phyloP scores from a whole-genome alignment of 2,888 invertebrate genomes.

The Cerceris rybyensis region DNA sequence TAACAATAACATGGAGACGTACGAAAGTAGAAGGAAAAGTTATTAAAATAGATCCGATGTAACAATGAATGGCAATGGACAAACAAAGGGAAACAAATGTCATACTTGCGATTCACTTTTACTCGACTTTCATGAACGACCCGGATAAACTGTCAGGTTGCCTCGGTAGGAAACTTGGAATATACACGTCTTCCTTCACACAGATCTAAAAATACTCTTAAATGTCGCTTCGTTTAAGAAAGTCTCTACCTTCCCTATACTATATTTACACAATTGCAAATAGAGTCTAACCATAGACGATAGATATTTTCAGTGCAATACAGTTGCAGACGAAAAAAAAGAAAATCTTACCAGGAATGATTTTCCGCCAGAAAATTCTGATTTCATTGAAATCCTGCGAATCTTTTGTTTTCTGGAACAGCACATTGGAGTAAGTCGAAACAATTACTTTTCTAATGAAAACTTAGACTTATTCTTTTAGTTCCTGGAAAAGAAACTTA shows the following conservation, averaged over 20 bases:
- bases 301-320: conserved; percentile 57
- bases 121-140: background rate
- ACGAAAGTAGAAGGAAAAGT: too few relatives aligned
- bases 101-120: background rate
- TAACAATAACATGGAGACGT: too few relatives aligned
- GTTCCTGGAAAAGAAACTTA: conserved; percentile 12
- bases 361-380: too few relatives aligned
- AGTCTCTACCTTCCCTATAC: conserved; percentile 36
- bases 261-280: conserved; percentile 38
- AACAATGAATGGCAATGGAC: background rate
- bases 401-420: too few relatives aligned
- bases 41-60: background rate
- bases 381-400: too few relatives aligned
- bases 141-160: background rate
- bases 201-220: conserved; percentile 51
- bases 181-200: background rate
- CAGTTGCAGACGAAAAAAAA: too few relatives aligned
- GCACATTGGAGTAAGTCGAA: too few relatives aligned
- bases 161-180: background rate
- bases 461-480: conserved; percentile 2
- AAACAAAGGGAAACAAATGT: background rate
- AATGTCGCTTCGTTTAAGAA: conserved; percentile 51
- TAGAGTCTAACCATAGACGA: conserved; percentile 34
- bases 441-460: too few relatives aligned
- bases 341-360: too few relatives aligned